These are phyloP conservation scores for Psilopogon haemacephalus DNA, from an alignment of 2,113 vertebrate species.

Conservation along the genomic window DNA sequence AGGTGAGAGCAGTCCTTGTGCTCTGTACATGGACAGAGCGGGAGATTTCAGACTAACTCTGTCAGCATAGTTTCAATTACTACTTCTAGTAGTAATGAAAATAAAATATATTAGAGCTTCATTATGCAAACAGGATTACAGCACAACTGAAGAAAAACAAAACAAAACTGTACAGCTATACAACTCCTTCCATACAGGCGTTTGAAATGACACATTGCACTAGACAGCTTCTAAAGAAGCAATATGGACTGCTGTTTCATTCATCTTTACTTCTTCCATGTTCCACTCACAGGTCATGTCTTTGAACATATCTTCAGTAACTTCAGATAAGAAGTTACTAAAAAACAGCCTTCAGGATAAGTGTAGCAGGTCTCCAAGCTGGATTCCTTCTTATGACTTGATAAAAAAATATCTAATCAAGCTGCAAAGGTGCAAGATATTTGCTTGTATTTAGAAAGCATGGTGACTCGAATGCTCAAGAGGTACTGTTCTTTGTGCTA, in stretches of 20 bases:
- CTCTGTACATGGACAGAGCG: background rate
- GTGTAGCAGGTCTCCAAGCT: constrained; percentile 29
- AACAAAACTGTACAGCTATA: background rate
- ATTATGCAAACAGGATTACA: background rate
- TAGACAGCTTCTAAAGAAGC: constrained; percentile 10
- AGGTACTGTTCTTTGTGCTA: constrained; percentile 66
- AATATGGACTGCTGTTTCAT: background rate
- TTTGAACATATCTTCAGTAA: background rate
- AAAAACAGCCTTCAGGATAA: background rate
- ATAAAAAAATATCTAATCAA: constrained; percentile 18
- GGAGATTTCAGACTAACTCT: background rate
- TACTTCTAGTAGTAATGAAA: background rate
- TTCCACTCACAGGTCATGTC: background rate
- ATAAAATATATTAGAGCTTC: constrained; percentile 5
- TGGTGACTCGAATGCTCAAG: background rate
- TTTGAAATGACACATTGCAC: constrained; percentile 19
- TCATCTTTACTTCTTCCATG: background rate
- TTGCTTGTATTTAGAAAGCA: background rate
- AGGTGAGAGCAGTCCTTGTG: background rate
- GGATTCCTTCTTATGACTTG: background rate
- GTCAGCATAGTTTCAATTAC: background rate
- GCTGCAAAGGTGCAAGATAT: background rate
- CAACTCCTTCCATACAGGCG: background rate
- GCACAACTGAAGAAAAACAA: background rate
- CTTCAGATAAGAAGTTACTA: constrained; percentile 12